These are phyloP conservation scores for Protobothrops flavoviridis DNA, from an alignment of 2,113 vertebrate genomes.

Conservation along the genomic window DNA sequence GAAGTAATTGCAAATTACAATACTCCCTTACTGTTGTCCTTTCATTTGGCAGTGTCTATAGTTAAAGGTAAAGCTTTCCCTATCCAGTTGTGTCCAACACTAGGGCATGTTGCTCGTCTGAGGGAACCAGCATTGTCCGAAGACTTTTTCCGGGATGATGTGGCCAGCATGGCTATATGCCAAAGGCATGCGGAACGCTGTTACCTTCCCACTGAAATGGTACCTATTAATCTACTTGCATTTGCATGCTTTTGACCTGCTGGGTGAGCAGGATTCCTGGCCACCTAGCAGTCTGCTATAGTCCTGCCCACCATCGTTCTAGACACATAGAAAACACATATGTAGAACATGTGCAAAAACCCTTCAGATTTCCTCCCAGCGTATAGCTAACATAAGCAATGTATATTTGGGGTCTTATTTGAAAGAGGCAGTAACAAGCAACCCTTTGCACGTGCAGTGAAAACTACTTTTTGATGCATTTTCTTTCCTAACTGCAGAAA, in stretches of 20 bases:
- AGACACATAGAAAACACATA: neutral
- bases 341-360: neutral
- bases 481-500: neutral
- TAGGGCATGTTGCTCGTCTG: too few relatives aligned
- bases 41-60: neutral
- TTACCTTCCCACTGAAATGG: neutral
- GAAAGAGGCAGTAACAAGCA: neutral
- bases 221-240: neutral
- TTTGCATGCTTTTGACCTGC: neutral
- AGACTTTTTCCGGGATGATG: too few relatives aligned
- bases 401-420: neutral
- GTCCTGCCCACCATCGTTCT: neutral
- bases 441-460: neutral
- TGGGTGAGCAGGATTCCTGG: neutral
- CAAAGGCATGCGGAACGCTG: neutral
- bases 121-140: too few relatives aligned
- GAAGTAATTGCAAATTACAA: neutral
- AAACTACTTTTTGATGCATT: neutral
- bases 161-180: neutral
- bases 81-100: too few relatives aligned
- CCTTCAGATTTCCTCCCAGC: neutral
- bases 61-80: neutral
- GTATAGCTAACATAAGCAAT: neutral
- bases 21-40: neutral
- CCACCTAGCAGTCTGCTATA: neutral